Evolutionary conservation across 2,797 vertebrate species (phyloP).

Genomic region (Pangasius larnaudii): DNA sequence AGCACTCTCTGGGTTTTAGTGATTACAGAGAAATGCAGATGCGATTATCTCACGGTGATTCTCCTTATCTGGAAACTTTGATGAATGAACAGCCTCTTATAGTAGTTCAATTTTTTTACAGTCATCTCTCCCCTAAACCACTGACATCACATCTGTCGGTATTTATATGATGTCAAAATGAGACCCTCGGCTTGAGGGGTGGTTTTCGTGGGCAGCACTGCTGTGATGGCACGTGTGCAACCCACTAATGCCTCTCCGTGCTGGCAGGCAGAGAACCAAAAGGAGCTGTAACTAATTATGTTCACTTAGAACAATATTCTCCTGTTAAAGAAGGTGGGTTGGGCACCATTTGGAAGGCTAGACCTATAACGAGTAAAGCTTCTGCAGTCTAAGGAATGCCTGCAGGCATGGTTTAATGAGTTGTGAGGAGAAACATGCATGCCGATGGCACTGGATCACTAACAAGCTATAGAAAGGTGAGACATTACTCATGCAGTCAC

Average conservation of each 20-base stretch:
- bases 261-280: slow-evolving; percentile 63
- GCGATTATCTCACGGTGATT: slow-evolving; percentile 30
- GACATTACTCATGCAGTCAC: slow-evolving; percentile 1
- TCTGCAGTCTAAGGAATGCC: slow-evolving; percentile 71
- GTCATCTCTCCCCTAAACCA: background rate
- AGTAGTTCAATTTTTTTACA: slow-evolving; percentile 57
- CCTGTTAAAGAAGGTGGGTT: slow-evolving; percentile 72
- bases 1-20: slow-evolving; percentile 53
- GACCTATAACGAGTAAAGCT: slow-evolving; percentile 75
- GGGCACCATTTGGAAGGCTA: slow-evolving; percentile 72
- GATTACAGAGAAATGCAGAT: slow-evolving; percentile 73
- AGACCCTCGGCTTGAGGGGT: slow-evolving; percentile 15
- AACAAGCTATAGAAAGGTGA: slow-evolving; percentile 20
- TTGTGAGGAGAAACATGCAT: slow-evolving; percentile 10
- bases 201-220: slow-evolving; percentile 4
- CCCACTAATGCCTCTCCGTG: slow-evolving; percentile 50
- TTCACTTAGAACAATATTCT: slow-evolving; percentile 62
- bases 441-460: background rate
- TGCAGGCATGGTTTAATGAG: slow-evolving; percentile 73
- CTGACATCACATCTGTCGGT: slow-evolving; percentile 23
- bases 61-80: slow-evolving; percentile 48
- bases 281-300: slow-evolving; percentile 74
- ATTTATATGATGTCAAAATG: slow-evolving; percentile 30
- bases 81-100: slow-evolving; percentile 55
- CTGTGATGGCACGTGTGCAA: slow-evolving; percentile 40